Evolutionary conservation across 2,113 vertebrate genomes (phyloP).

Genomic region (Oncorhynchus mykiss): DNA sequence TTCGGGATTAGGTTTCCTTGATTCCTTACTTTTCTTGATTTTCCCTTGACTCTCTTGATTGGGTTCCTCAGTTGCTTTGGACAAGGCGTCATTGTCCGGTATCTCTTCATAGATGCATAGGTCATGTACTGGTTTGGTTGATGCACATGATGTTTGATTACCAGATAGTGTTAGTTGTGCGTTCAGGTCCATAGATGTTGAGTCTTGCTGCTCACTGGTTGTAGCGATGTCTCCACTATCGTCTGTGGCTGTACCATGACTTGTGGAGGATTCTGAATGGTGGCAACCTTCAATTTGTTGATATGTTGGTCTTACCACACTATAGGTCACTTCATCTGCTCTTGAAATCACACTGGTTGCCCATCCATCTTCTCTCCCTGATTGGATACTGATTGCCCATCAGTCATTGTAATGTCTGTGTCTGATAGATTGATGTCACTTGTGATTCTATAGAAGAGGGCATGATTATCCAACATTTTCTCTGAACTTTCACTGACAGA

Average conservation of each 20-base stretch:
- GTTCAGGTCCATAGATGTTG: not conserved
- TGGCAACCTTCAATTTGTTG: slow-evolving; percentile 14
- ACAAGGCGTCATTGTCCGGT: not conserved
- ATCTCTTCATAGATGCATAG: slow-evolving; percentile 29
- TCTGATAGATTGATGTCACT: slow-evolving; percentile 71
- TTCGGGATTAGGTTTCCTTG: not conserved
- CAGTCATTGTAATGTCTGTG: slow-evolving; percentile 51
- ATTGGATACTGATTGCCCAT: slow-evolving; percentile 24
- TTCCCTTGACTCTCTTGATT: slow-evolving; percentile 18
- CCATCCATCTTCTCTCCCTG: slow-evolving; percentile 36
- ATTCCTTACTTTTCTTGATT: slow-evolving; percentile 17
- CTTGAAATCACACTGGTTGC: slow-evolving; percentile 32
- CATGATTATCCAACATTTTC: slow-evolving; percentile 68
- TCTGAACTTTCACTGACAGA: slow-evolving; percentile 61
- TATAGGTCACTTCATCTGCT: not conserved
- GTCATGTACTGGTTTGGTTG: slow-evolving; percentile 17
- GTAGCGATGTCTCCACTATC: slow-evolving; percentile 36
- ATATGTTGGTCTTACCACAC: slow-evolving; percentile 7
- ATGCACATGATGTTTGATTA: slow-evolving; percentile 13
- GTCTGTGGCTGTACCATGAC: too few relatives aligned
- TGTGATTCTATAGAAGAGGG: slow-evolving; percentile 68
- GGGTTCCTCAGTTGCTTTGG: not conserved
- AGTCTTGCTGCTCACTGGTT: slow-evolving; percentile 10
- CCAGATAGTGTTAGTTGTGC: not conserved
- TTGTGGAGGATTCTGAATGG: not conserved